Percentiles rank a stretch among this genome's conserved stretches.
Evolutionary conservation across 2,888 invertebrate genomes (phyloP).

Genomic region (Ophraella communa): DNA sequence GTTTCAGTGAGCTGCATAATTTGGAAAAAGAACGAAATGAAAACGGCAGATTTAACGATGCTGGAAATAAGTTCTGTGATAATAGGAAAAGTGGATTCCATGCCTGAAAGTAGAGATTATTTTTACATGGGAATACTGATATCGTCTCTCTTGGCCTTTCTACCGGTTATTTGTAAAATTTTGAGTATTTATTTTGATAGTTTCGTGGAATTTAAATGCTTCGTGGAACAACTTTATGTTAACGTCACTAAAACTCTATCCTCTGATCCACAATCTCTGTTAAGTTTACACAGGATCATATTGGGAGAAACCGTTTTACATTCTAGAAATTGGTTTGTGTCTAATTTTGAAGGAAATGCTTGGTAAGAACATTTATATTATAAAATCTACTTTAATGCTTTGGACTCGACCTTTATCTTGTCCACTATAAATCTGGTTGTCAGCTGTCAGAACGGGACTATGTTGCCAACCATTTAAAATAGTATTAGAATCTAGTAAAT

Average conservation of each 20-base stretch:
- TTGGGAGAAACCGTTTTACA: constrained; percentile 15
- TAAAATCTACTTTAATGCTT: constrained; percentile 18
- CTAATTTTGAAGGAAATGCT: constrained; percentile 14
- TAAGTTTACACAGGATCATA: constrained; percentile 7
- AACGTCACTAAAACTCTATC: constrained; percentile 14
- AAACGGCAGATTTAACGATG: constrained; percentile 92
- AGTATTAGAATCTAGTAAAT: no score
- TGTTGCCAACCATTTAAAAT: no score
- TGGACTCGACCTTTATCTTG: no score
- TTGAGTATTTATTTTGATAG: constrained; percentile 20
- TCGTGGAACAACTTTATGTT: constrained; percentile 23
- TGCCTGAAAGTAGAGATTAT: constrained; percentile 81
- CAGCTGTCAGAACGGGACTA: no score
- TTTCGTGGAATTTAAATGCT: constrained; percentile 14
- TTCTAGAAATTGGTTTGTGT: constrained; percentile 7
- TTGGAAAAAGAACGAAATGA: constrained; percentile 89
- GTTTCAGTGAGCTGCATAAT: constrained; percentile 89
- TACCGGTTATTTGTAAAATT: constrained; percentile 66
- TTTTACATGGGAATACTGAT: constrained; percentile 73
- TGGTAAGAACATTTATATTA: constrained; percentile 19
- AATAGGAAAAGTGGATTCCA: constrained; percentile 86
- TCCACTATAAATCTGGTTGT: no score
- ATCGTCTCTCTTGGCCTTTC: constrained; percentile 66
- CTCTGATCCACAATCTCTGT: constrained; percentile 4
- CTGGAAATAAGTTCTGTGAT: constrained; percentile 94